Evolutionary conservation across 1,140 invertebrate genomes (phyloP).

Genomic region (Amphibalanus amphitrite): DNA sequence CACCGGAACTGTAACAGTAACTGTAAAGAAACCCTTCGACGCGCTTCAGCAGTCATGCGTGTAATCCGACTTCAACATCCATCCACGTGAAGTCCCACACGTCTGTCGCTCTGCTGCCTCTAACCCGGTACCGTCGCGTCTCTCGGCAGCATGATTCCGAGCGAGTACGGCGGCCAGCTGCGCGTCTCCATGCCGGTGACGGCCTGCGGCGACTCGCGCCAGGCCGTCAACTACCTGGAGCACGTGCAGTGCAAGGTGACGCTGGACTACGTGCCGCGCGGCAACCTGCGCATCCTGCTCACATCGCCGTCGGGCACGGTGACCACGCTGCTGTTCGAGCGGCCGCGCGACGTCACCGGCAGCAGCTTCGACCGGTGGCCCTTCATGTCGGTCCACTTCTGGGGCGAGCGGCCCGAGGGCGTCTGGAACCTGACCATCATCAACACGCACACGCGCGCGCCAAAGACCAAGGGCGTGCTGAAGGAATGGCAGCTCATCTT

Average conservation of each 20-base stretch:
- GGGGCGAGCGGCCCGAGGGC: constrained; percentile 69
- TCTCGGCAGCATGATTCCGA: constrained; percentile 18
- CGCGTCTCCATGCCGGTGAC: constrained; percentile 63
- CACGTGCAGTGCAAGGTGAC: constrained; percentile 86
- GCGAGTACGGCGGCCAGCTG: constrained; percentile 18
- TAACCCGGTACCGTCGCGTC: background rate
- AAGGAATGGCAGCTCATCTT: constrained; percentile 77
- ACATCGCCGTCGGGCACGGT: constrained; percentile 59
- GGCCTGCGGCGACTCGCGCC: constrained; percentile 63
- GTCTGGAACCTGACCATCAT: constrained; percentile 82
- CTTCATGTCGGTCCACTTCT: constrained; percentile 91
- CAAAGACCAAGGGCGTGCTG: constrained; percentile 44
- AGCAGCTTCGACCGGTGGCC: constrained; percentile 95
- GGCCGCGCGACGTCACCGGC: constrained; percentile 73
- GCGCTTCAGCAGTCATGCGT: too few relatives aligned
- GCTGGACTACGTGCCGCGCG: constrained; percentile 68
- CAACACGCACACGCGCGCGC: constrained; percentile 52
- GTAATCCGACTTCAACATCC: too few relatives aligned
- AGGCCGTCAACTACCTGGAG: constrained; percentile 74
- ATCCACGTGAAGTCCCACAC: too few relatives aligned
- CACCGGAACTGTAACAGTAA: too few relatives aligned
- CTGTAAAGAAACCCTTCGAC: too few relatives aligned
- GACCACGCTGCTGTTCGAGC: constrained; percentile 68
- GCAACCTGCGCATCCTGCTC: constrained; percentile 61
- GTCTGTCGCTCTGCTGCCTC: background rate